phyloP scores from a whole-genome alignment of 2,888 invertebrate species.

The Doris montereyensis region DNA sequence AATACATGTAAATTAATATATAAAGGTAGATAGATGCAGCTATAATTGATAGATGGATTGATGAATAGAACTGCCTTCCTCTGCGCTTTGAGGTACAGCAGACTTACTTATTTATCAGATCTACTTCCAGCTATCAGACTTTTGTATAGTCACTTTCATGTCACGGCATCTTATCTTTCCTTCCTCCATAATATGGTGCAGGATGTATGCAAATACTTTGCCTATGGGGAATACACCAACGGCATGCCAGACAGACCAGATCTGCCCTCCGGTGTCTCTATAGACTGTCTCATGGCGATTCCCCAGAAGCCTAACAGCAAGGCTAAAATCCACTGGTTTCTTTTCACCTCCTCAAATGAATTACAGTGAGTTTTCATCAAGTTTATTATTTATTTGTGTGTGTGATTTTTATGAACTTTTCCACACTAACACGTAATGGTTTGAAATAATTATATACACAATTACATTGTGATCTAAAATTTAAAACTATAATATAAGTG shows the following conservation, averaged over 20 bases:
- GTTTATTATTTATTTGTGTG: too few relatives aligned
- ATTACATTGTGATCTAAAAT: too few relatives aligned
- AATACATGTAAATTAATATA: too few relatives aligned
- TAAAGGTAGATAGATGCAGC: too few relatives aligned
- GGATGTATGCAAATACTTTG: conserved; percentile 61
- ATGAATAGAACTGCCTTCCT: too few relatives aligned
- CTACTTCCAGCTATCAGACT: background rate
- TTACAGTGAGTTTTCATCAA: conserved; percentile 84
- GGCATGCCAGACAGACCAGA: conserved; percentile 84
- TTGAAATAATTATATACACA: too few relatives aligned
- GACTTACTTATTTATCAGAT: background rate
- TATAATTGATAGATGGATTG: too few relatives aligned
- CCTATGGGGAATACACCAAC: conserved; percentile 84
- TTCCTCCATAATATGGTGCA: conserved; percentile 30
- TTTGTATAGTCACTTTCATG: background rate
- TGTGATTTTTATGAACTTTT: too few relatives aligned
- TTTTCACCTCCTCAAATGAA: conserved; percentile 84
- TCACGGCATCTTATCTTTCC: too few relatives aligned
- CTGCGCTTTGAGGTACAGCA: background rate
- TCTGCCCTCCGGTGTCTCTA: conserved; percentile 80
- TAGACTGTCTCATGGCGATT: conserved; percentile 84
- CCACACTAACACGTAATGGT: too few relatives aligned
- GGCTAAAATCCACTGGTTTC: conserved; percentile 85
- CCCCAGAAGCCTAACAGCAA: conserved; percentile 79
- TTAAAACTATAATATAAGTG: too few relatives aligned